Percentiles rank a stretch among this genome's conserved stretches.
These are phyloP conservation scores for Cistogaster globosa DNA, from an alignment of 2,888 invertebrate species.

Conservation along the genomic window DNA sequence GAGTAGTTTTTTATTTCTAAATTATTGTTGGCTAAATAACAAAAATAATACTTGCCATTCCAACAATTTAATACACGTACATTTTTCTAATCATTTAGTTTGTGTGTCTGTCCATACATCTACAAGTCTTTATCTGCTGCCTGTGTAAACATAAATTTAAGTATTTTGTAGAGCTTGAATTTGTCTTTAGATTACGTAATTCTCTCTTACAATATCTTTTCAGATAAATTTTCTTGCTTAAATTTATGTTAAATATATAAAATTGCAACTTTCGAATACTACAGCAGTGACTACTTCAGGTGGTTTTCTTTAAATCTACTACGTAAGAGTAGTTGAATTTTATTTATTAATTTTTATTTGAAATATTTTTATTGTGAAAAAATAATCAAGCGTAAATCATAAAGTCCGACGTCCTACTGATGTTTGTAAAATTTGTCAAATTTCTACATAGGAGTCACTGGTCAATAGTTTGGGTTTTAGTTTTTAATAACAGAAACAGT, in stretches of 20 bases:
- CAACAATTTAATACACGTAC: slow-evolving; percentile 11
- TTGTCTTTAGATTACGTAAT: slow-evolving; percentile 56
- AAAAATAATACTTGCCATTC: slow-evolving; percentile 13
- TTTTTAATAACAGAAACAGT: too few species aligned
- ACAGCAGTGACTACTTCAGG: slow-evolving; percentile 20
- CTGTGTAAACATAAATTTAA: slow-evolving; percentile 18
- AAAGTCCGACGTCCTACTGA: not conserved
- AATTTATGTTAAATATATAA: slow-evolving; percentile 57
- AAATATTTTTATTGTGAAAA: not conserved
- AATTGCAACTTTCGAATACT: not conserved
- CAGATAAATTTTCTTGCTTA: slow-evolving; percentile 62
- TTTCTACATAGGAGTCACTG: too few species aligned
- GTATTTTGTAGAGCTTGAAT: slow-evolving; percentile 56
- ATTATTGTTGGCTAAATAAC: slow-evolving; percentile 45
- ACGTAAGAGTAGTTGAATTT: not conserved
- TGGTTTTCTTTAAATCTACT: slow-evolving; percentile 10
- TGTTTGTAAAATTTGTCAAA: too few species aligned
- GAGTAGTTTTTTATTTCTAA: slow-evolving; percentile 3
- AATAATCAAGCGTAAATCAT: not conserved
- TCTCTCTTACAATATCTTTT: slow-evolving; percentile 29
- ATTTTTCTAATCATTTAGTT: slow-evolving; percentile 14
- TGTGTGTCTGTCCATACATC: slow-evolving; percentile 7
- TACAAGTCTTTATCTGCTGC: slow-evolving; percentile 25
- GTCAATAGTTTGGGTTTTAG: too few species aligned
- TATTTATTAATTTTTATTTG: not conserved